Evolutionary conservation across 2,888 invertebrate genomes (phyloP), one percentile per base, ranked within the genome.

Genomic region (Mylabris sibirica): DNA sequence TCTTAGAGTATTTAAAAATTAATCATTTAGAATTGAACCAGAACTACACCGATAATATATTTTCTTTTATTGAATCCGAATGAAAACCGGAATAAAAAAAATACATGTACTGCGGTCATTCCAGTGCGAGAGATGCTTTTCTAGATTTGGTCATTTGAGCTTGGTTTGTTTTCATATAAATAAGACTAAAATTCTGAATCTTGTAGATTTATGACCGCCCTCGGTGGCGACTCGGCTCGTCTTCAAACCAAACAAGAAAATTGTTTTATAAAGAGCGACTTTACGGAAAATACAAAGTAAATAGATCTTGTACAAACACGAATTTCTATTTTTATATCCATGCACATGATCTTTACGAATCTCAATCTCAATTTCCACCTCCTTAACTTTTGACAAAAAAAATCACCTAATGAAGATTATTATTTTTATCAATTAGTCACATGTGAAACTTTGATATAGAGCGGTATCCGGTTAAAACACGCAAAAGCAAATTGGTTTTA

Each of bases 381-480:
- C n/a, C n/a, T n/a, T n/a, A n/a, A n/a, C n/a, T n/a, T n/a, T n/a
- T n/a, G 38, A 68, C 59, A 64, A 72, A 75, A 74, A 75, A 30
- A 4, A 30, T 30, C 30, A 4, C 30, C 30, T 30, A n/a, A n/a
- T n/a, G n/a, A n/a, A n/a, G n/a, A n/a, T n/a, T n/a, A n/a, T n/a
- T n/a, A n/a, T n/a, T n/a, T n/a, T n/a, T n/a, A n/a, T n/a, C n/a
- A n/a, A 30, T 30, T 30, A 30, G 30, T 75, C 77, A 76, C 75
- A 74, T 77, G 77, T 75, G 74, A 77, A 77, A 77, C 77, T 75
- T 78, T 17, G 73, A 74, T 75, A 75, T 76, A 75, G 72, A 74
- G 69, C 66, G 71, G 70, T 74, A 76, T 77, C 74, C 74, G 75
- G 74, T 73, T 76, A 74, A 74, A 73, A 73, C 73, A 69, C 22